Conservation (phyloP, 2,797 vertebrate species). For the Petrocephalus sullivani region DNA sequence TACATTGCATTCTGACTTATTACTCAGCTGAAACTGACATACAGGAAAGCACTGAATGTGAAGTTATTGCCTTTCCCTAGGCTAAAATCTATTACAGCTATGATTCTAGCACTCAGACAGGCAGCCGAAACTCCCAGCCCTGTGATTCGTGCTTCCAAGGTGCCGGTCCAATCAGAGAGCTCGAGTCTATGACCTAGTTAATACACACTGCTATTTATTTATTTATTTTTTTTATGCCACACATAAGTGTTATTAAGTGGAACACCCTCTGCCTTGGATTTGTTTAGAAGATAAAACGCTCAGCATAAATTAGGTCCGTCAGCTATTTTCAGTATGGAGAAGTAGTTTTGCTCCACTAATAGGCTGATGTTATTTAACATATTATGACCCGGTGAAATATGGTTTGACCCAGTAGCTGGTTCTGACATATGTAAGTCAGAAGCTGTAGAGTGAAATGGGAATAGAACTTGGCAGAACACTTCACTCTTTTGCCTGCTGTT, state of each 20-base stretch:
- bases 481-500: neutral
- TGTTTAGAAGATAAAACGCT: neutral
- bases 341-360: neutral
- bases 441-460: neutral
- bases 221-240: neutral
- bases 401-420: neutral
- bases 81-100: neutral
- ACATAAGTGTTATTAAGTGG: constrained; percentile 3
- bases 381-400: neutral
- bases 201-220: neutral
- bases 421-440: neutral
- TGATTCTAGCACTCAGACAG: neutral
- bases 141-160: neutral
- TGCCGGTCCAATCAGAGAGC: neutral
- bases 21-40: neutral
- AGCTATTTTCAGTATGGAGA: neutral
- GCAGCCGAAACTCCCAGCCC: neutral
- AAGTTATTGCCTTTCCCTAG: neutral
- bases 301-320: neutral
- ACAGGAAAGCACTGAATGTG: neutral
- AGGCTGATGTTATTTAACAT: neutral
- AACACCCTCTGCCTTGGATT: neutral
- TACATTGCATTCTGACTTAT: neutral
- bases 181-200: neutral
- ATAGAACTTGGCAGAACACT: neutral